Conservation (phyloP, 2,888 invertebrate species). For the Aphidoletes aphidimyza region DNA sequence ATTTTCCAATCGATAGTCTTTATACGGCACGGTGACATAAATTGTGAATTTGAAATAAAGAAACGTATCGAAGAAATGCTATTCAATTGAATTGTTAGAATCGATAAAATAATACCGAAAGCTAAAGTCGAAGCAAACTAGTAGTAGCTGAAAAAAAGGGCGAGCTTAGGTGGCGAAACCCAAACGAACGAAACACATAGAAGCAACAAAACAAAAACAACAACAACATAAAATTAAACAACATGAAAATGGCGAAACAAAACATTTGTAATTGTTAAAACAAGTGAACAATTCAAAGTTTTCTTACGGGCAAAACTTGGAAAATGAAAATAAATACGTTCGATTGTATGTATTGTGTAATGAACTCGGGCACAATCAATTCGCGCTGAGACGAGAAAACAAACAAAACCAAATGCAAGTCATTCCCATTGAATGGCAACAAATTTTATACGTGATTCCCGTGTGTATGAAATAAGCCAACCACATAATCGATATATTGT, state of each 20-base stretch:
- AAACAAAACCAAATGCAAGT: neutral
- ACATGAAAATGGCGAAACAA: neutral
- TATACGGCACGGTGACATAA: neutral
- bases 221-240: neutral
- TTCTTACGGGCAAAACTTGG: neutral
- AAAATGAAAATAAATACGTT: neutral
- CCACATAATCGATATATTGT: neutral
- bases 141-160: neutral
- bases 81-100: conserved; percentile 6
- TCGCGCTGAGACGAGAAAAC: neutral
- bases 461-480: neutral
- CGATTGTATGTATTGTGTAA: neutral
- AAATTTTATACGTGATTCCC: neutral
- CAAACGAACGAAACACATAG: neutral
- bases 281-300: conserved; percentile 20
- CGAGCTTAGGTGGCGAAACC: neutral
- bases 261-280: neutral
- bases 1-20: conserved; percentile 19
- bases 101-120: neutral
- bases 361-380: conserved; percentile 2
- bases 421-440: neutral
- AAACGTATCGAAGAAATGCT: neutral
- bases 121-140: neutral
- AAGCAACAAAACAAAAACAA: neutral
- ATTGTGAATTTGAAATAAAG: neutral